Evolutionary conservation across 2,888 invertebrate genomes (phyloP), one percentile per base, ranked within the genome.

Genomic region (Leucophenga montana): DNA sequence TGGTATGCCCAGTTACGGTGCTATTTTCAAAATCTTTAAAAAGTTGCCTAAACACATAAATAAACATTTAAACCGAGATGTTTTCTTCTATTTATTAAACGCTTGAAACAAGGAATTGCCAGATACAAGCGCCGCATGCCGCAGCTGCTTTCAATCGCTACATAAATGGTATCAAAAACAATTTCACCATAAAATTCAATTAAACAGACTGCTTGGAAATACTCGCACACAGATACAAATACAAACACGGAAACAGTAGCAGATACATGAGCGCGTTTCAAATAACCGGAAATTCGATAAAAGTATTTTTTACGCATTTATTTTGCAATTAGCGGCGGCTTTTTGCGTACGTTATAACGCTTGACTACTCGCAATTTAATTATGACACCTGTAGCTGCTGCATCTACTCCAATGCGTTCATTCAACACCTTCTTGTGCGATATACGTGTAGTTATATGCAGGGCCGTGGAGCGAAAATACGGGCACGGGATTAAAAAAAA

Each of bases 231-330:
- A 57, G 3, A 27, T 27, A 57, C 22, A 57, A 11, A 57, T 56
- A 66, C 66, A 73, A 13, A 62, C 66, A 64, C 14, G 27, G 33
- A n/a, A 6, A 39, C 20, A 61, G 50, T 1, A n/a, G n/a, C 6
- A 50, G 1, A 50, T 27, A 22, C 22, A 39, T n/a, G 14, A 44
- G 22, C 39, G 68, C 8, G 27, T 61, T 54, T 68, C 67, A 66
- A 59, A 54, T 53, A 65, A 69, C 53, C 71, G 75, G 73, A 73
- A 78, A 72, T 67, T 46, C 53, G 69, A 73, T 76, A 71, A 68
- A 69, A 73, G 44, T 57, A 66, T 57, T 61, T 61, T 56, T 62
- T 46, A 33, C 31, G 13, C 31, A n/a, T 31, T 57, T 31, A 27
- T 14, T 66, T 67, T 57, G 53, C 70, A 69, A 77, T 72, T 73